Percentiles rank a stretch among this genome's conserved stretches.
These are phyloP conservation scores for Upupa epops DNA, from an alignment of 2,113 vertebrate genomes.

Conservation along the genomic window DNA sequence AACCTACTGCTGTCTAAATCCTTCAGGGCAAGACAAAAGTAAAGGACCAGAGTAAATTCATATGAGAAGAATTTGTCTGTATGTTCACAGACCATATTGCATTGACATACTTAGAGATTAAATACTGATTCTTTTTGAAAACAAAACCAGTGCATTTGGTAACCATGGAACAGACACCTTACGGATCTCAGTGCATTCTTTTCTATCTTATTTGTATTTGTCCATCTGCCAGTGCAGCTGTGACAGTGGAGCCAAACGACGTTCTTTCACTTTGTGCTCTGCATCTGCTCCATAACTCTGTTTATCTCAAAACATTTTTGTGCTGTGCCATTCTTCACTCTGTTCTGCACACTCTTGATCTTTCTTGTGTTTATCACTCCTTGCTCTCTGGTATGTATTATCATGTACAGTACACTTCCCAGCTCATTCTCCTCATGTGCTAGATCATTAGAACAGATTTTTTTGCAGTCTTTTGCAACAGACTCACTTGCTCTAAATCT, in stretches of 20 bases:
- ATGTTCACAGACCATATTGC: neutral
- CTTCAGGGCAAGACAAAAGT: neutral
- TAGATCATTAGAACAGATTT: neutral
- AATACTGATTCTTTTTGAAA: conserved; percentile 12
- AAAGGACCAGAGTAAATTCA: neutral
- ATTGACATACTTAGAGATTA: conserved; percentile 3
- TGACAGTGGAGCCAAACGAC: conserved; percentile 42
- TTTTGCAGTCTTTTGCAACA: neutral
- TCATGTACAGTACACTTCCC: neutral
- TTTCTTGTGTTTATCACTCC: conserved; percentile 47
- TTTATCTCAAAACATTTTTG: conserved; percentile 58
- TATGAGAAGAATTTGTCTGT: neutral
- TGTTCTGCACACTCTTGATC: conserved; percentile 46
- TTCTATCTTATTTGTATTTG: conserved; percentile 56
- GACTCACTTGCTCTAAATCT: neutral
- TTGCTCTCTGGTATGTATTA: neutral
- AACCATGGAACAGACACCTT: conserved; percentile 24
- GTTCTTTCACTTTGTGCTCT: conserved; percentile 59
- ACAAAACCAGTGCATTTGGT: neutral
- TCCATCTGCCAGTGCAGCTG: conserved; percentile 58
- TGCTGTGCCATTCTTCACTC: conserved; percentile 44
- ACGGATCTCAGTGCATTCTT: conserved; percentile 28
- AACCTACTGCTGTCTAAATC: neutral
- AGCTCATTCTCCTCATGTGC: neutral
- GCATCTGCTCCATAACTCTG: conserved; percentile 44